phyloP scores from a whole-genome alignment of 1,140 invertebrate genomes.

The Drosophila melanica region DNA sequence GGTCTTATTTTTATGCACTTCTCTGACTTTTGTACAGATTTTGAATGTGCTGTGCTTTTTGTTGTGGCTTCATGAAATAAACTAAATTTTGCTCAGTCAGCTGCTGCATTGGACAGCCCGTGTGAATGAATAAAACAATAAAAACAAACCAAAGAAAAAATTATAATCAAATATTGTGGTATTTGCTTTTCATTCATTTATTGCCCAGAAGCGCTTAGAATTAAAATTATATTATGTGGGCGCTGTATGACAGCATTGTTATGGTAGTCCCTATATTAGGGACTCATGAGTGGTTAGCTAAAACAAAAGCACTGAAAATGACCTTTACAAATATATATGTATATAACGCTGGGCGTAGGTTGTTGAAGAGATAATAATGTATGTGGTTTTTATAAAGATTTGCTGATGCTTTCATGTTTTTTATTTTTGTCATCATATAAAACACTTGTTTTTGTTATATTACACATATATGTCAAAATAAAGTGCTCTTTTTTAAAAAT shows the following conservation, averaged over 20 bases:
- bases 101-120: not conserved
- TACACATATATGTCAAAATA: too few species aligned
- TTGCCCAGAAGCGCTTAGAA: conserved; percentile 29
- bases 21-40: conserved; percentile 20
- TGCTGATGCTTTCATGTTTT: not conserved
- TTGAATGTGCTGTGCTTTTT: conserved; percentile 41
- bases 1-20: conserved; percentile 15
- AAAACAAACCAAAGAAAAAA: conserved; percentile 2
- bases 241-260: not conserved
- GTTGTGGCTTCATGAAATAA: conserved; percentile 6
- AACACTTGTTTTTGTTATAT: not conserved
- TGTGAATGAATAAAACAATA: conserved; percentile 13
- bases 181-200: conserved; percentile 64
- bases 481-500: too few species aligned
- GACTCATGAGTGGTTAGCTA: not conserved
- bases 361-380: conserved; percentile 2
- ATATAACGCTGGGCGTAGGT: not conserved
- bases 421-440: not conserved
- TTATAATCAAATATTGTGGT: conserved; percentile 52
- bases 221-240: conserved; percentile 12
- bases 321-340: not conserved
- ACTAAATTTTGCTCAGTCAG: conserved; percentile 3
- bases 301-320: conserved; percentile 5
- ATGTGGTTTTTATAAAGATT: not conserved
- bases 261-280: not conserved